phyloP scores from a whole-genome alignment of 37 sponge, comb jelly and placozoan species.

The Geodia barretti region DNA sequence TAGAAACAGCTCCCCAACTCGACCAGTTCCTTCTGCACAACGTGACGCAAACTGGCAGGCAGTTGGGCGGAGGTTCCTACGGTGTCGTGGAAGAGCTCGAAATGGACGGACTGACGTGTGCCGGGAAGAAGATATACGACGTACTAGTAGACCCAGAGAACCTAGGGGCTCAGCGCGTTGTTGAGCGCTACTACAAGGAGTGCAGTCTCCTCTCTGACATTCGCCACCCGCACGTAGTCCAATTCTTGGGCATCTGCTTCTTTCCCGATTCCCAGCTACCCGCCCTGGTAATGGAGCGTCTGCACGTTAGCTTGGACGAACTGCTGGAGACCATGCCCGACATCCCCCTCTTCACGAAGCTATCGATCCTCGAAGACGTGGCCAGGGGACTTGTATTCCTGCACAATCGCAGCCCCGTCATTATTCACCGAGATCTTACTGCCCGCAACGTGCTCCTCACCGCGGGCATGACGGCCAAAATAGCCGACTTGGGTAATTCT shows the following conservation, averaged over 20 bases:
- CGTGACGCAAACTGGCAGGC: too few species aligned
- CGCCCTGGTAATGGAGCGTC: conserved; percentile 37
- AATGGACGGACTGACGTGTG: conserved; percentile 21
- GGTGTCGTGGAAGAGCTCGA: conserved; percentile 34
- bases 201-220: conserved; percentile 28
- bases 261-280: conserved; percentile 21
- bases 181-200: conserved; percentile 13
- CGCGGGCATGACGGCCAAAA: conserved; percentile 41
- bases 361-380: conserved; percentile 35
- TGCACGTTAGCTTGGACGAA: conserved; percentile 14
- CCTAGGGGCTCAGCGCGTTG: conserved; percentile 1
- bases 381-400: conserved; percentile 48
- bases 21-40: too few species aligned
- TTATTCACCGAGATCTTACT: conserved; percentile 59
- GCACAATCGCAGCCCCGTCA: conserved; percentile 30
- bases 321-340: background rate
- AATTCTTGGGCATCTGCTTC: conserved; percentile 48
- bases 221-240: conserved; percentile 56
- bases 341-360: conserved; percentile 23
- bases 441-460: conserved; percentile 50
- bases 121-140: conserved; percentile 30
- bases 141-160: background rate
- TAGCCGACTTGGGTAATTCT: conserved; percentile 62
- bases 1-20: too few species aligned
- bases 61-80: conserved; percentile 16